Evolutionary conservation across 1,140 invertebrate species (phyloP), one percentile per base, ranked within the genome.

Genomic region (Neuroterus valhalla): DNA sequence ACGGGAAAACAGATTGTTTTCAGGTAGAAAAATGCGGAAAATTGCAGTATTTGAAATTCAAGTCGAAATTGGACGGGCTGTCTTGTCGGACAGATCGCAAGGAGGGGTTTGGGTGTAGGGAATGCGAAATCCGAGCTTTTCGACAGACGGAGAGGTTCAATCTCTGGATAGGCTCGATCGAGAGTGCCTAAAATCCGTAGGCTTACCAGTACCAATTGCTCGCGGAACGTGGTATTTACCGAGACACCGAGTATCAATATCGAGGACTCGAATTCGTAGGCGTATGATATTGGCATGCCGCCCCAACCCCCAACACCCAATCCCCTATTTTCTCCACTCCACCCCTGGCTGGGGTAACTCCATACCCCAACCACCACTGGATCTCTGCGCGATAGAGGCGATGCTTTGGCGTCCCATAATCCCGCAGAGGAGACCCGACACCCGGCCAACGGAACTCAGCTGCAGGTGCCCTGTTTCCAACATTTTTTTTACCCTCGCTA

Each of bases 231-330:
- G 70, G 74, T 78, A 81, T 81, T 81, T 81, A 77, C 74, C 72
- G 77, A 81, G 79, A 81, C 79, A 81, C 74, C 69, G 76, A 78
- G 77, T 81, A 81, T 81, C 79, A 81, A 81, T 81, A 81, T 81
- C 77, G 52, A 75, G 77, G 75, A 66, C 75, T 78, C 68, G 76
- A 74, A 75, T 74, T 78, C 74, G 76, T 81, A 75, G 74, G 72
- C 72, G 79, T 73, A 76, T 76, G 75, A 81, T 81, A 81, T 81
- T 81, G 80, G 72, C 72, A 48, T 72, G 55, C 23, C 72, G 46
- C 73, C 76, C 78, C 71, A 42, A n/a, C 46, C 77, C 77, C 74
- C 74, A 73, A 15, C 69, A 44, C 70, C 72, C 72, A n/a, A n/a
- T n/a, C 75, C 68, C 79, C 50, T 66, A 2, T 50, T 14, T 23